These are phyloP conservation scores for Sycobia sp. DNA, from an alignment of 1,140 invertebrate genomes.

Conservation along the genomic window DNA sequence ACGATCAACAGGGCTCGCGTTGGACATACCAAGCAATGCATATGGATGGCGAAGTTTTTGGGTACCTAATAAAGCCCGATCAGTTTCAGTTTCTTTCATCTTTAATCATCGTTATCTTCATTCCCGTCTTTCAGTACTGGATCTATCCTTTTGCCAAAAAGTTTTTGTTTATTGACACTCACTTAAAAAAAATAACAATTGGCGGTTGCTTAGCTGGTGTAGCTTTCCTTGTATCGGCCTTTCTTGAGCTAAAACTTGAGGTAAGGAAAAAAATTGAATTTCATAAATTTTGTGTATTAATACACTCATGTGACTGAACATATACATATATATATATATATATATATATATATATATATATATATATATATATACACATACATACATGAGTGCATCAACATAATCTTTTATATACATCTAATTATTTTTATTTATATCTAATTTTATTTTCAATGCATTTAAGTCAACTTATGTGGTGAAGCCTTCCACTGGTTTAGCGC, in stretches of 20 bases:
- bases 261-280: slow-evolving; percentile 47
- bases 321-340: too few species aligned
- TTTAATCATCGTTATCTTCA: slow-evolving; percentile 81
- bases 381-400: too few species aligned
- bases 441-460: too few species aligned
- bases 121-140: slow-evolving; percentile 81
- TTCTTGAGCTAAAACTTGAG: slow-evolving; percentile 82
- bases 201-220: slow-evolving; percentile 83
- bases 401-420: too few species aligned
- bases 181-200: slow-evolving; percentile 77
- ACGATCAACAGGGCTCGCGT: slow-evolving; percentile 86
- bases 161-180: slow-evolving; percentile 61
- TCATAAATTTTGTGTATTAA: too few species aligned
- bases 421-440: too few species aligned
- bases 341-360: too few species aligned
- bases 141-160: slow-evolving; percentile 69
- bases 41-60: slow-evolving; percentile 81
- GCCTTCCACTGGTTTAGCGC: slow-evolving; percentile 66
- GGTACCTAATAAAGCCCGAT: slow-evolving; percentile 77
- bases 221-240: slow-evolving; percentile 84
- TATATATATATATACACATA: too few species aligned
- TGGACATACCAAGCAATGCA: slow-evolving; percentile 93
- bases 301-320: too few species aligned
- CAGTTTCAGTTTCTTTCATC: slow-evolving; percentile 91
- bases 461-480: slow-evolving; percentile 72